phyloP scores from a whole-genome alignment of 2,113 vertebrate species.

The Orcinus orca region DNA sequence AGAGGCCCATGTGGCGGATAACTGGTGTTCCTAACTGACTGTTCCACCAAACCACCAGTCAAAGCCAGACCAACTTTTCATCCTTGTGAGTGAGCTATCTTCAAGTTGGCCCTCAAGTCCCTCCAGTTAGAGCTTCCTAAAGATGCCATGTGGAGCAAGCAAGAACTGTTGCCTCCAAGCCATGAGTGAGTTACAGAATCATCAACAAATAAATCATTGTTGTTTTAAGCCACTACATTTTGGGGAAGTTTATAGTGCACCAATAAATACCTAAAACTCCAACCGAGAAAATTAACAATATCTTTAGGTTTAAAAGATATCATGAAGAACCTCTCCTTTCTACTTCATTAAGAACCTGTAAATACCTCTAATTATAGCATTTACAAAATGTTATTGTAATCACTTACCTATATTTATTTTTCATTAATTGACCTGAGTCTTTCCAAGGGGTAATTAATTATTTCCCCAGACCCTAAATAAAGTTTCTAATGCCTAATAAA shows the following conservation, averaged over 20 bases:
- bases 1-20: neutral
- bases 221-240: neutral
- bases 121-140: neutral
- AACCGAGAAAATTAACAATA: neutral
- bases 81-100: neutral
- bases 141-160: neutral
- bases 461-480: neutral
- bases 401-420: neutral
- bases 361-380: neutral
- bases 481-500: neutral
- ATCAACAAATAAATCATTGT: neutral
- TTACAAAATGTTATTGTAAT: neutral
- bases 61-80: neutral
- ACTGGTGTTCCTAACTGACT: rapidly evolving
- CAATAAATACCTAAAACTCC: neutral
- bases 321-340: neutral
- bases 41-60: neutral
- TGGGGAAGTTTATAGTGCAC: neutral
- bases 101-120: neutral
- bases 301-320: neutral
- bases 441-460: neutral
- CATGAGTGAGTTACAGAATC: neutral
- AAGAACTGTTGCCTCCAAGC: neutral
- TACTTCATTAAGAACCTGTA: neutral
- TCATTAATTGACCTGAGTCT: neutral